phyloP scores from a whole-genome alignment of 2,113 vertebrate genomes.

The Symphodus melops region DNA sequence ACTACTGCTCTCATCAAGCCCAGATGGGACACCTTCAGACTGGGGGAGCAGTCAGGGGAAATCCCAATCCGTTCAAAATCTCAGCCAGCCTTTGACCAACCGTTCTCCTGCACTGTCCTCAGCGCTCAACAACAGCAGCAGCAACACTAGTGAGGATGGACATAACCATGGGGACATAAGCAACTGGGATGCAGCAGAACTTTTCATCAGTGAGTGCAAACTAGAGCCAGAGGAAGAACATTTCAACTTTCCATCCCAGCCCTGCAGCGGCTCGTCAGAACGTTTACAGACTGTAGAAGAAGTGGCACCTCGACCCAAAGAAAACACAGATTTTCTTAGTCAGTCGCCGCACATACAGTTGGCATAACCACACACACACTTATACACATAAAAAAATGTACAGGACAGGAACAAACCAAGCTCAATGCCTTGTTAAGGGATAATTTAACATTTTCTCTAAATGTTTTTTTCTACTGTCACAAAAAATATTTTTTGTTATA shows the following conservation, averaged over 20 bases:
- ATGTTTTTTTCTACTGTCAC: conserved; percentile 39
- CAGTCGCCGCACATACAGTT: conserved; percentile 88
- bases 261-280: conserved; percentile 82
- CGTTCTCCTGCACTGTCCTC: conserved; percentile 85
- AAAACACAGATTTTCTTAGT: conserved; percentile 86
- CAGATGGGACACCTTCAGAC: conserved; percentile 70
- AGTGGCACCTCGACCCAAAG: conserved; percentile 82
- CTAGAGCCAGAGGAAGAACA: conserved; percentile 83
- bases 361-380: conserved; percentile 79
- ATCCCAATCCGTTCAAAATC: conserved; percentile 93
- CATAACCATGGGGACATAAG: conserved; percentile 79
- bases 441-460: conserved; percentile 44
- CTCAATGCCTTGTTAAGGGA: conserved; percentile 38
- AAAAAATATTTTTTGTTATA: conserved; percentile 11
- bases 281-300: conserved; percentile 89
- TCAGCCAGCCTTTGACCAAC: conserved; percentile 88
- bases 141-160: conserved; percentile 87
- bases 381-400: neutral
- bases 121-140: conserved; percentile 74
- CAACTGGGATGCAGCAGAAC: conserved; percentile 90
- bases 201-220: conserved; percentile 93
- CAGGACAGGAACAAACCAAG: conserved; percentile 8
- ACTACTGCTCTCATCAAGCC: conserved; percentile 85
- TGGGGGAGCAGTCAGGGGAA: conserved; percentile 86
- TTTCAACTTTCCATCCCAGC: conserved; percentile 82